A percentile compares a stretch with the other conserved stretches of the same genome.
These are phyloP conservation scores for Sminthurides aquaticus DNA, from an alignment of 2,888 invertebrate genomes.

Conservation along the genomic window DNA sequence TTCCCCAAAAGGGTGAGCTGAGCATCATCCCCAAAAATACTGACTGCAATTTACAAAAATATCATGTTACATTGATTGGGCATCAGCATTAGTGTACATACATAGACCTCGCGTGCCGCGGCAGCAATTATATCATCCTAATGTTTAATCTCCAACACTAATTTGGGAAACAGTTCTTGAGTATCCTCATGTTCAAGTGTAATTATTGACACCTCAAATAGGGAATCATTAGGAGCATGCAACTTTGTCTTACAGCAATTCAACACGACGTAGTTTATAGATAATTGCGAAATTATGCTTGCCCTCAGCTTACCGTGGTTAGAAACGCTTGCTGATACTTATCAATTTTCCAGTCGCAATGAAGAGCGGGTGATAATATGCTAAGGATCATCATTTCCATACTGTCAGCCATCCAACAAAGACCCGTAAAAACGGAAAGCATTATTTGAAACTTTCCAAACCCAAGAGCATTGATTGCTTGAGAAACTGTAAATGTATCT, in stretches of 20 bases:
- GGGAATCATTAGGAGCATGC: too few relatives aligned
- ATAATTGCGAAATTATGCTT: too few relatives aligned
- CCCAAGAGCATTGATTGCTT: constrained; percentile 76
- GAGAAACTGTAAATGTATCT: constrained; percentile 80
- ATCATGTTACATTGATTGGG: too few relatives aligned
- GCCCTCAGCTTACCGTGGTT: constrained; percentile 70
- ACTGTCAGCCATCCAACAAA: constrained; percentile 95
- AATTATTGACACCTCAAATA: too few relatives aligned
- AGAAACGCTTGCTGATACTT: constrained; percentile 86
- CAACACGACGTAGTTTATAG: too few relatives aligned
- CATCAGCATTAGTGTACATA: too few relatives aligned
- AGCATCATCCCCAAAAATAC: constrained; percentile 96
- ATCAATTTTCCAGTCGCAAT: constrained; percentile 88
- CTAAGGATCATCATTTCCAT: constrained; percentile 98
- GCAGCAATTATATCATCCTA: too few relatives aligned
- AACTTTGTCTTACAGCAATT: too few relatives aligned
- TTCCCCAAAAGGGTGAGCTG: constrained; percentile 92
- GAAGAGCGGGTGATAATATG: constrained; percentile 84
- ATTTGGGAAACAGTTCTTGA: too few relatives aligned
- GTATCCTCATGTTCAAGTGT: too few relatives aligned
- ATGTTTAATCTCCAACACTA: too few relatives aligned
- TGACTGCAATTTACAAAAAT: constrained; percentile 47
- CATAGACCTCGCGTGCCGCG: too few relatives aligned
- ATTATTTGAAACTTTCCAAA: constrained; percentile 87
- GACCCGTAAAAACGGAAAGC: constrained; percentile 71